Percentiles rank a stretch among this genome's conserved stretches.
These are phyloP conservation scores for Coregonus suidteri DNA, from an alignment of 2,797 vertebrate species.

Conservation along the genomic window DNA sequence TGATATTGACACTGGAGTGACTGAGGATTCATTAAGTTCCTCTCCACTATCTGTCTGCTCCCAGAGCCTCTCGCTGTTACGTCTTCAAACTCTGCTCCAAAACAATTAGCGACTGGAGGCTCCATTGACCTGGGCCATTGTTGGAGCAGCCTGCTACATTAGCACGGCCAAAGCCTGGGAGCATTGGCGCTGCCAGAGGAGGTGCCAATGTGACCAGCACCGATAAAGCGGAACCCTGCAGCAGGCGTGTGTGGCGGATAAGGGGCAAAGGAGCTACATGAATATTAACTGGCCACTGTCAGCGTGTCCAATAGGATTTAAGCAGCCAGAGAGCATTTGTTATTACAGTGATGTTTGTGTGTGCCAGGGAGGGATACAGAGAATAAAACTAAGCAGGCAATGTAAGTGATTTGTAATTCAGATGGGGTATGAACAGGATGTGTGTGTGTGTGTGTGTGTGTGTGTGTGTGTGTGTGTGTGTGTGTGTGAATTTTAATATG, in stretches of 20 bases:
- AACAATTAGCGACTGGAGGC: constrained; percentile 79
- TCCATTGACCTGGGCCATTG: constrained; percentile 74
- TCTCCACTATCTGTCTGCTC: constrained; percentile 35
- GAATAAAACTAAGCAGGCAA: constrained; percentile 6
- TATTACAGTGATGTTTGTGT: constrained; percentile 34
- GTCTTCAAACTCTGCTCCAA: constrained; percentile 72
- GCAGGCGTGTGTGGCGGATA: constrained; percentile 24
- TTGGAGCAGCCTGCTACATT: constrained; percentile 70
- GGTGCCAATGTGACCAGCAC: constrained; percentile 67
- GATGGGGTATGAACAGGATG: constrained; percentile 14
- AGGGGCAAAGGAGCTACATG: constrained; percentile 29
- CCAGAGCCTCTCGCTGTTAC: constrained; percentile 61
- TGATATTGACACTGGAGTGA: constrained; percentile 72
- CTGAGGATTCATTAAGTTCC: constrained; percentile 73
- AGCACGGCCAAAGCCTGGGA: constrained; percentile 57
- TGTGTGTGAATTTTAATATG: neutral
- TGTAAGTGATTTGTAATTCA: constrained; percentile 19
- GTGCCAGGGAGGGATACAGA: neutral
- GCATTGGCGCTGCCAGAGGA: constrained; percentile 62
- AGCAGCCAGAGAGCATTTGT: constrained; percentile 23
- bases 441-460: constrained; percentile 2
- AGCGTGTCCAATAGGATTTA: constrained; percentile 46
- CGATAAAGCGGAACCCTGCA: constrained; percentile 62
- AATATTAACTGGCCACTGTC: constrained; percentile 39
- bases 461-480: neutral